Evolutionary conservation across 1,140 invertebrate genomes (phyloP), one percentile per base, ranked within the genome.

Genomic region (Bilobella aurantiaca): DNA sequence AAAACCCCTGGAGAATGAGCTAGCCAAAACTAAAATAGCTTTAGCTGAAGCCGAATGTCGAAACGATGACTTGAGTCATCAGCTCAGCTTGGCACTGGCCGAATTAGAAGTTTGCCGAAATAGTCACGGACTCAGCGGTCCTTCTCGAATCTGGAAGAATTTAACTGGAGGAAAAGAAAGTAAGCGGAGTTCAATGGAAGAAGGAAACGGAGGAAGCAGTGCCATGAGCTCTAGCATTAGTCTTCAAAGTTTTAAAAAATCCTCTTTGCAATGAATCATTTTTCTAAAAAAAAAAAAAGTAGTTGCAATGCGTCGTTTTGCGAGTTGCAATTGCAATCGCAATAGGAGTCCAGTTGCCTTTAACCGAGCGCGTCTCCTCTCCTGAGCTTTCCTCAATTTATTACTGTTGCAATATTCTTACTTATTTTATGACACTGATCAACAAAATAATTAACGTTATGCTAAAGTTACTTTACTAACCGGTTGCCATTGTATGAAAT

Each of bases 21-120:
- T 99, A 63, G 96, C 95, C 2, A 90, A 95, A 76, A 94, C 95
- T 0, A 99, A 99, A 76, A 80, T 99, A 68, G 93, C 93, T 0
- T 86, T 97, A 62, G 96, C 98, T 1, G 93, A 99, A 80, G 90
- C 93, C 0, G 91, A 98, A 79, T 98, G 96, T 80, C 86, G 88
- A 73, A 97, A 95, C 81, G 93, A 96, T 86, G 92, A 96, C 78
- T 78, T 96, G 37, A 93, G 87, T n/a, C 93, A 98, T 80, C 89
- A 94, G 75, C 79, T 96, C 53, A 87, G 86, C 74, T 83, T 90
- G 0, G 87, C 90, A 0, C 79, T 91, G 30, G 83, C 85, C 31
- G 92, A 96, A 77, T 79, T 92, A 57, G 87, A 90, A 75, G 82
- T 85, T 1, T 85, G 86, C 0, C 82, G 85, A 76, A 83, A 81